Conservation (phyloP, 2,888 invertebrate genomes). For the Papilio protenor region DNA sequence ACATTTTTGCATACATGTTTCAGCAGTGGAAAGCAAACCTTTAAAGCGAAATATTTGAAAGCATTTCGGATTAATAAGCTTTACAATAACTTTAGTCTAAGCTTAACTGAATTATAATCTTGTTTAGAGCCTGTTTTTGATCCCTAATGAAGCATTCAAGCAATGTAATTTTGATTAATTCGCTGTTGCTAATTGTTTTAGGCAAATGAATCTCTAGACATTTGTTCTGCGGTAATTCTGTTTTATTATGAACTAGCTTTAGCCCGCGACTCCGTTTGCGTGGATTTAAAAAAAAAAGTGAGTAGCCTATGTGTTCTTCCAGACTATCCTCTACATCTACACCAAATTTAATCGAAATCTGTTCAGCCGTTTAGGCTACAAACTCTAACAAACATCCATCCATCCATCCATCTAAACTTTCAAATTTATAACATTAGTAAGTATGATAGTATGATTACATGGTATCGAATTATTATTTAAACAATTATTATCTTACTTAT, state of each 20-base stretch:
- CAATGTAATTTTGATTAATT: background rate
- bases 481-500: background rate
- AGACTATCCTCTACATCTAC: too few species aligned
- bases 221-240: background rate
- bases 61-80: background rate
- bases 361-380: too few species aligned
- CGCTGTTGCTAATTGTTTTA: slow-evolving; percentile 12
- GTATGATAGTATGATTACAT: too few species aligned
- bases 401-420: too few species aligned
- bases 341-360: too few species aligned
- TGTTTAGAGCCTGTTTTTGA: background rate
- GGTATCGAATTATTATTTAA: background rate
- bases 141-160: slow-evolving; percentile 5
- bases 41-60: background rate
- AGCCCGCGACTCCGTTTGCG: too few species aligned
- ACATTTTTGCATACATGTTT: too few species aligned
- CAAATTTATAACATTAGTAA: too few species aligned
- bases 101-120: background rate
- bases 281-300: too few species aligned
- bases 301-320: too few species aligned
- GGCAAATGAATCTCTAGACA: background rate
- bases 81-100: background rate
- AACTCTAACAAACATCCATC: too few species aligned
- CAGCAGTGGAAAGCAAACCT: background rate
- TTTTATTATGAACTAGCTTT: too few species aligned